Percentiles rank a stretch among this genome's conserved stretches.
These are phyloP conservation scores for Unio pictorum DNA, from an alignment of 2,888 invertebrate genomes.

Conservation along the genomic window DNA sequence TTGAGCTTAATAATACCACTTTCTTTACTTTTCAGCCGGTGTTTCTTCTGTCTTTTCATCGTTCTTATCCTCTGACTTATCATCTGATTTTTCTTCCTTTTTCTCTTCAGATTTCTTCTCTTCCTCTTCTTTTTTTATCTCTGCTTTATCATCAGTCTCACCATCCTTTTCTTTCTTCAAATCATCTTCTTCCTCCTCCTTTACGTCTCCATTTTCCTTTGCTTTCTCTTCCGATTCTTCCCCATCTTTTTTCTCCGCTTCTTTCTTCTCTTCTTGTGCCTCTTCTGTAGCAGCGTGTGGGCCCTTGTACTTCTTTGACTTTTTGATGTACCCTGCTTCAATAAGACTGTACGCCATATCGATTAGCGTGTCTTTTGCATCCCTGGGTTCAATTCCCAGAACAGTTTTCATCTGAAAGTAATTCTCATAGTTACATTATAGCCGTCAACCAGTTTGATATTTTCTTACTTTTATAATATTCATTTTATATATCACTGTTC, in stretches of 20 bases:
- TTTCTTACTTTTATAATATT: background rate
- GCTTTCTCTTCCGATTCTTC: slow-evolving; percentile 23
- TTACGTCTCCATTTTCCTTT: slow-evolving; percentile 15
- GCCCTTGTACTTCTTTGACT: slow-evolving; percentile 58
- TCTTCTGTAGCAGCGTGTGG: slow-evolving; percentile 21
- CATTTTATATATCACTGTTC: too few relatives aligned
- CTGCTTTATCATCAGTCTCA: slow-evolving; percentile 20
- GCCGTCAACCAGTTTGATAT: background rate
- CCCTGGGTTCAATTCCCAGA: slow-evolving; percentile 72
- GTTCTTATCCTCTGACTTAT: slow-evolving; percentile 30
- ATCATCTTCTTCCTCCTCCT: slow-evolving; percentile 34
- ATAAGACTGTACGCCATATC: slow-evolving; percentile 75
- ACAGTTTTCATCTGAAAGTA: slow-evolving; percentile 71
- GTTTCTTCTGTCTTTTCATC: slow-evolving; percentile 31
- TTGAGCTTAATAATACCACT: slow-evolving; percentile 12
- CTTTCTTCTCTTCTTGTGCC: slow-evolving; percentile 21
- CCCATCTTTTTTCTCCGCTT: slow-evolving; percentile 29
- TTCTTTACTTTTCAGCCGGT: slow-evolving; percentile 20
- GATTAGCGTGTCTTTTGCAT: slow-evolving; percentile 71
- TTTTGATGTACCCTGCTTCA: slow-evolving; percentile 73
- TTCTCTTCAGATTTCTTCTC: slow-evolving; percentile 25
- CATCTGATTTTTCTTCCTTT: slow-evolving; percentile 29
- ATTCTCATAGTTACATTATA: background rate
- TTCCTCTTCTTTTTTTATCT: slow-evolving; percentile 32
- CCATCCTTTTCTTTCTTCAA: slow-evolving; percentile 40